These are phyloP conservation scores for Alloscopus bannaensis DNA, from an alignment of 2,888 invertebrate species.

Conservation along the genomic window DNA sequence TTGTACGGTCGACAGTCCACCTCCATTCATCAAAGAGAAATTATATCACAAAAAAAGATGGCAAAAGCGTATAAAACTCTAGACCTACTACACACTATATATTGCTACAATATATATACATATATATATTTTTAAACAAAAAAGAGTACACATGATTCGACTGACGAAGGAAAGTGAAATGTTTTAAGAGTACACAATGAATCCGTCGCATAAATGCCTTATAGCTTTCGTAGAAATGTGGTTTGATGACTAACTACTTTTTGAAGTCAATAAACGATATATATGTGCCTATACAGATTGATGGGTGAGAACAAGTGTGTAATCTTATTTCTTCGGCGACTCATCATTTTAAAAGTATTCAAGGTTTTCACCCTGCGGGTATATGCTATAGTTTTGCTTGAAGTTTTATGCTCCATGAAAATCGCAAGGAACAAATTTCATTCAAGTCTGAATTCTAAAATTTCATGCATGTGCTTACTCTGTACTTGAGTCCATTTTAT, in stretches of 20 bases:
- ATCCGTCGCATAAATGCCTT: background rate
- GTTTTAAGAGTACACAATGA: background rate
- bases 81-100: background rate
- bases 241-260: constrained; percentile 23
- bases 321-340: background rate
- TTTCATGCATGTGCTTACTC: background rate
- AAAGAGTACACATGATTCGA: background rate
- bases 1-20: too few species aligned
- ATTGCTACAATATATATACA: background rate
- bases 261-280: constrained; percentile 28
- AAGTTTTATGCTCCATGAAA: background rate
- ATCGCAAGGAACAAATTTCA: background rate
- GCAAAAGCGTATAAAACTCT: background rate
- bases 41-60: background rate
- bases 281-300: constrained; percentile 9
- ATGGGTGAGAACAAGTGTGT: background rate
- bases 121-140: background rate
- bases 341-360: too few species aligned
- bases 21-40: too few species aligned
- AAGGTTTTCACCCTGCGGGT: too few species aligned
- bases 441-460: background rate
- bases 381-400: background rate
- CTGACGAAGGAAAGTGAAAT: background rate
- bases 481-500: too few species aligned
- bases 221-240: background rate